Base-by-base conservation (phyloP, 2,113 vertebrate species). In the Tor tambroides region DNA sequence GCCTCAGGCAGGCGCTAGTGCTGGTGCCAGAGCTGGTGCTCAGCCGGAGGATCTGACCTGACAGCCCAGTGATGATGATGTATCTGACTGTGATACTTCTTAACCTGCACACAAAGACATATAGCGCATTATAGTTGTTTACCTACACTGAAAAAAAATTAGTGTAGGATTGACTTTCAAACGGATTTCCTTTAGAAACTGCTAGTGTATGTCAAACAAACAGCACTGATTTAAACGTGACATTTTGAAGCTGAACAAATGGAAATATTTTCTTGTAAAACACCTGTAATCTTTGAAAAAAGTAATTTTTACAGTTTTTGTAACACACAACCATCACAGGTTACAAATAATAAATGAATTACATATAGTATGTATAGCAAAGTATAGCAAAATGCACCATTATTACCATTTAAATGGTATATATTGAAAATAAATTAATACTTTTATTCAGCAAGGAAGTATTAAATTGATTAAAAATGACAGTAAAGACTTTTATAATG, bases 41-140 rank as follows among this genome's bases (percentile, higher is more conserved):
- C 76, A 78, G 75, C 46, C n/a, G 7, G 74, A 77, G 43, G 74
- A 77, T 77, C 74, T 77, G n/a, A 77, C 26, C 12, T 77, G 74
- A 77, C 74, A 77, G 74, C 2, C 21, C 9, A 41, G 12, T 72
- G 35, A 76, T 74, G 21, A 74, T 38, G 71, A 74, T 46, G 38
- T 15, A 26, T 7, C 23, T 75, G 1, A 46, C 72, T 46, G 12
- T 43, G 23, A 75, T 75, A 46, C 72, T 46, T 46, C 23, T 46
- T 46, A 43, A 46, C 72, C 41, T 46, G 23, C 41, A n/a, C 41
- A 75, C 72, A 75, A 75, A 75, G 41, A 46, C 41, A 26, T 46
- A 75, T 75, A 43, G 23, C 6, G 6, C 32, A 26, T 14, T 75
- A 46, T 46, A 4, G 11, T 43, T 21, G 17, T 38, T 38, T 71